Percentiles rank a stretch among this genome's conserved stretches.
These are phyloP conservation scores for Palythoa grandiflora DNA, from an alignment of 92 coral and sea anemone species.

Conservation along the genomic window DNA sequence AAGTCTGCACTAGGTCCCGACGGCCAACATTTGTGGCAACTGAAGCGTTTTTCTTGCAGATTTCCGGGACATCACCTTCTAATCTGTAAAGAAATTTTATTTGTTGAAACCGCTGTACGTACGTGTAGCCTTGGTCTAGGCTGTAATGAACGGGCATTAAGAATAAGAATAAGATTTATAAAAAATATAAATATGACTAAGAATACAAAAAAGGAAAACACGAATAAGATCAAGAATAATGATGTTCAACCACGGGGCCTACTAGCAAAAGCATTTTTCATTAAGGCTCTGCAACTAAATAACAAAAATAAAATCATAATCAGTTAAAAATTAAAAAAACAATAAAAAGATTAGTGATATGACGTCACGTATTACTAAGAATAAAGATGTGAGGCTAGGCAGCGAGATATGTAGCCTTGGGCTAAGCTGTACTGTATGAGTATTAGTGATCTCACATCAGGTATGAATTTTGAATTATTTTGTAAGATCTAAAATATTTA, in stretches of 20 bases:
- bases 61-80: conserved; percentile 85
- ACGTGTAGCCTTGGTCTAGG: conserved; percentile 18
- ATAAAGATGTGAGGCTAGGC: neutral
- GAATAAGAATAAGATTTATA: too few species aligned
- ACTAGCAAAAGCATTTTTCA: too few species aligned
- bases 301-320: too few species aligned
- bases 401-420: neutral
- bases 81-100: conserved; percentile 59
- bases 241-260: too few species aligned
- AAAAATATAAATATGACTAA: too few species aligned
- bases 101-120: neutral
- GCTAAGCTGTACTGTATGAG: conserved; percentile 13
- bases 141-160: neutral
- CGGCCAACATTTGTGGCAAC: conserved; percentile 95
- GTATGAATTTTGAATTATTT: too few species aligned
- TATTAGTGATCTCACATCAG: conserved; percentile 12
- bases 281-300: too few species aligned
- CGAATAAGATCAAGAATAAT: too few species aligned
- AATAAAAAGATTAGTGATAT: neutral
- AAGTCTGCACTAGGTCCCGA: conserved; percentile 92
- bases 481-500: too few species aligned
- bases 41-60: conserved; percentile 91
- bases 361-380: neutral
- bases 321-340: too few species aligned
- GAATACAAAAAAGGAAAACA: too few species aligned